These are phyloP conservation scores for Lydus trimaculatus DNA, from an alignment of 2,888 invertebrate genomes.

Conservation along the genomic window DNA sequence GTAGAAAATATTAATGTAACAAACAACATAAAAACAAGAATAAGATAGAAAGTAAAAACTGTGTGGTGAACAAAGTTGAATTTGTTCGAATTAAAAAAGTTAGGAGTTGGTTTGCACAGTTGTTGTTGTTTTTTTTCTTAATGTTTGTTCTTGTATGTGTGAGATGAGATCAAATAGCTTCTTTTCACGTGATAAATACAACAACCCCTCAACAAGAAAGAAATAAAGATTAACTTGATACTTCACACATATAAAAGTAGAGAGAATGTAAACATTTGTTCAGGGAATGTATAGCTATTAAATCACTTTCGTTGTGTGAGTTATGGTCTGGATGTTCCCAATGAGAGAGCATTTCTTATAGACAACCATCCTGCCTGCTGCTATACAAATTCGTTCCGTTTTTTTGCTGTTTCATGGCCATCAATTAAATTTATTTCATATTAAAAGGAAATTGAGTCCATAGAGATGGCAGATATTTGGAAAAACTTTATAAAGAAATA, in stretches of 20 bases:
- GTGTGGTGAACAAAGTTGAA: conserved; percentile 7
- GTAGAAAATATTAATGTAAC: background rate
- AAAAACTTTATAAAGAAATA: background rate
- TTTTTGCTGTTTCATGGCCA: conserved; percentile 13
- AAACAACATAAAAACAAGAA: background rate
- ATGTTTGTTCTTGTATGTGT: background rate
- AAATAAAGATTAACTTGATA: conserved; percentile 39
- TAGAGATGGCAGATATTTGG: background rate
- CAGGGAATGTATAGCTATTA: conserved; percentile 40
- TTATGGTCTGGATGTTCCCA: conserved; percentile 27
- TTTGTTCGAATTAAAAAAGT: conserved; percentile 23
- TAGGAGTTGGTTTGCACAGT: background rate
- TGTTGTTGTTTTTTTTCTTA: background rate
- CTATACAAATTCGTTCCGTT: conserved; percentile 27
- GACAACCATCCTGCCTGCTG: conserved; percentile 2
- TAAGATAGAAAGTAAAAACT: background rate
- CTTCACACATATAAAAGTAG: conserved; percentile 36
- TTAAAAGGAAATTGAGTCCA: background rate
- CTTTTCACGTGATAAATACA: conserved; percentile 13
- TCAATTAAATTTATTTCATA: conserved; percentile 6
- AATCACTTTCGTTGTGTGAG: conserved; percentile 40
- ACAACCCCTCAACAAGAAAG: conserved; percentile 19
- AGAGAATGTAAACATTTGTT: conserved; percentile 43
- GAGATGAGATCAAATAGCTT: background rate
- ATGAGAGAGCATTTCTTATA: conserved; percentile 23